Conservation (phyloP, 2,113 vertebrate genomes). For the Potamarius usumacintae region DNA sequence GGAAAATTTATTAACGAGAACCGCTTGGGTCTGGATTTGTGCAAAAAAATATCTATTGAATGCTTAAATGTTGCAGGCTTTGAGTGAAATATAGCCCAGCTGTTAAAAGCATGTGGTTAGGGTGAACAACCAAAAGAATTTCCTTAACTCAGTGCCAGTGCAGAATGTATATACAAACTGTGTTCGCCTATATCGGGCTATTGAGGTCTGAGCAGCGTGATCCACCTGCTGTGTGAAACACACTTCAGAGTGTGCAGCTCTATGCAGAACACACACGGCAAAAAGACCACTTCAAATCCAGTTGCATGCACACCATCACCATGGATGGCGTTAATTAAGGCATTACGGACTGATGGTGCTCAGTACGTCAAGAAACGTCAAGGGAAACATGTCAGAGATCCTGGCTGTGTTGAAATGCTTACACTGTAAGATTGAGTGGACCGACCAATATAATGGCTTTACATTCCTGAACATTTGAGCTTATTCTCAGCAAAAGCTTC, state of each 20-base stretch:
- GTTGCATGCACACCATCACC: background rate
- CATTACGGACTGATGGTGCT: background rate
- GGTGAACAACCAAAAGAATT: slow-evolving; percentile 67
- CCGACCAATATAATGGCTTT: background rate
- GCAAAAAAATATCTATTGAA: slow-evolving; percentile 20
- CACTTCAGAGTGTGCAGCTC: background rate
- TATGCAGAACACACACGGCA: background rate
- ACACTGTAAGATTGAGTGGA: background rate
- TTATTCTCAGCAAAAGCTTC: background rate
- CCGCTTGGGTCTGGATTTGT: slow-evolving; percentile 60
- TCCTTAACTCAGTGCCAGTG: slow-evolving; percentile 45
- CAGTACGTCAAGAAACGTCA: background rate
- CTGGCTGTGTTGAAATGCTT: background rate
- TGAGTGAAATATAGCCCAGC: slow-evolving; percentile 69
- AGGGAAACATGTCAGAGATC: background rate
- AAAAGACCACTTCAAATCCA: background rate
- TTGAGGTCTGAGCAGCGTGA: slow-evolving; percentile 4
- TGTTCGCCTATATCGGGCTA: background rate
- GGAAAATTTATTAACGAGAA: slow-evolving; percentile 70
- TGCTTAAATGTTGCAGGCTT: slow-evolving; percentile 32
- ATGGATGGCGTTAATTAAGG: background rate
- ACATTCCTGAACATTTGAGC: background rate
- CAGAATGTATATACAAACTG: slow-evolving; percentile 28
- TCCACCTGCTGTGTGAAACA: slow-evolving; percentile 46
- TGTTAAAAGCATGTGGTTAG: slow-evolving; percentile 72